A percentile compares a stretch with the other conserved stretches of the same genome.
Evolutionary conservation across 2,113 vertebrate genomes (phyloP).

Genomic region (Microcebus jonahi): DNA sequence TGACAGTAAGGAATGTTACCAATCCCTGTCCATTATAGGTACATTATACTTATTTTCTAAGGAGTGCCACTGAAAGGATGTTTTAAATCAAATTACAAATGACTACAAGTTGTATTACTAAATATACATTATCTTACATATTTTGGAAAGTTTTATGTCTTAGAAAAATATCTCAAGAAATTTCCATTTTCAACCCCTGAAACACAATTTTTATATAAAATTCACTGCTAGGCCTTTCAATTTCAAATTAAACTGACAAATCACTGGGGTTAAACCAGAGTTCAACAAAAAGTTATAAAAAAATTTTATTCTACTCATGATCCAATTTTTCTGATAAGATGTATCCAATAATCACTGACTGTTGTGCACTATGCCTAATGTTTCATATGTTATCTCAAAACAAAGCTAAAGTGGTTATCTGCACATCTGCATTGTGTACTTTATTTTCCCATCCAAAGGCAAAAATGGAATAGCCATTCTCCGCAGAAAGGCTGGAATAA

Average conservation of each 20-base stretch:
- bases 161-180: not conserved
- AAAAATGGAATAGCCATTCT: slow-evolving; percentile 21
- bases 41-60: not conserved
- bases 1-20: not conserved
- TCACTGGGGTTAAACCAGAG: slow-evolving; percentile 22
- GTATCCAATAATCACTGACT: slow-evolving; percentile 8
- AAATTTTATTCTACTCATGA: slow-evolving; percentile 44
- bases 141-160: not conserved
- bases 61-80: not conserved
- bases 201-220: slow-evolving; percentile 41
- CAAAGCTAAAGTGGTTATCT: not conserved
- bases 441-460: not conserved
- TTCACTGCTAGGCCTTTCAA: not conserved
- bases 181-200: slow-evolving; percentile 13
- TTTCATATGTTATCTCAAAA: slow-evolving; percentile 46
- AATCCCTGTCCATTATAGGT: not conserved
- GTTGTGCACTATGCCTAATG: slow-evolving; percentile 7
- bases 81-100: slow-evolving; percentile 54
- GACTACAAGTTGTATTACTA: not conserved
- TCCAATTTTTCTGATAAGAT: slow-evolving; percentile 37
- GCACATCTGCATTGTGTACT: not conserved
- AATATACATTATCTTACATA: not conserved
- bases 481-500: slow-evolving; percentile 30
- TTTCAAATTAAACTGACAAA: slow-evolving; percentile 54
- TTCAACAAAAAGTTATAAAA: not conserved